A percentile compares a stretch with the other conserved stretches of the same genome.
Conservation (phyloP, 2,797 vertebrate species). For the Pseudocheirus occidentalis region DNA sequence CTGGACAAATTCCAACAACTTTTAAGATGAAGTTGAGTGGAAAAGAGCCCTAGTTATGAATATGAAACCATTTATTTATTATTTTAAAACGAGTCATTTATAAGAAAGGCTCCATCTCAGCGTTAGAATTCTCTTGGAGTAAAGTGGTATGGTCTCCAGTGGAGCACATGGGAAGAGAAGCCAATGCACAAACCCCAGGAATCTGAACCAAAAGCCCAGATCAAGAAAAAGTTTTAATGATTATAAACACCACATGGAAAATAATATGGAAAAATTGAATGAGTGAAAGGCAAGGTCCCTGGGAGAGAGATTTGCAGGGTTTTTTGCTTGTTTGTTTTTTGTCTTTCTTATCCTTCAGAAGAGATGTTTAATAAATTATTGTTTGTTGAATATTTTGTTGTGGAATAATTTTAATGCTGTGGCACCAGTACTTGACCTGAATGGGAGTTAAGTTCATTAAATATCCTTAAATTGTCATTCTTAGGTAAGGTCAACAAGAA, state of each 20-base stretch:
- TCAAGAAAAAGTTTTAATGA: not conserved
- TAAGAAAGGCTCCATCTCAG: not conserved
- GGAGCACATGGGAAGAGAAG: not conserved
- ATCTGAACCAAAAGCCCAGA: not conserved
- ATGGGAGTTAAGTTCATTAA: not conserved
- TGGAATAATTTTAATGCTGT: not conserved
- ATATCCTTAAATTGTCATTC: not conserved
- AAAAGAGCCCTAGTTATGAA: not conserved
- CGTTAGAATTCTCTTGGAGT: not conserved
- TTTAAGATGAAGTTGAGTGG: conserved; percentile 31
- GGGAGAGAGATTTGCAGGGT: not conserved
- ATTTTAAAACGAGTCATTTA: not conserved
- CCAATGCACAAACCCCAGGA: not conserved
- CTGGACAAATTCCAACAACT: not conserved
- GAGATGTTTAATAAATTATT: not conserved
- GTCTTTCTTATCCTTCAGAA: not conserved
- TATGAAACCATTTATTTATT: conserved; percentile 9
- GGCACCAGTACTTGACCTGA: not conserved
- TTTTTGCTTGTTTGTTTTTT: not conserved
- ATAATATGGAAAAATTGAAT: not conserved
- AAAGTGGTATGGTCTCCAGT: not conserved
- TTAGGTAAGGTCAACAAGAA: not conserved
- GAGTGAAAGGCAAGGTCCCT: not conserved
- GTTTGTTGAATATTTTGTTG: not conserved
- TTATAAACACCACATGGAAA: not conserved